Percentiles rank a stretch among this genome's conserved stretches.
Conservation (phyloP, 2,797 vertebrate species). For the Pseudochirops cupreus region DNA sequence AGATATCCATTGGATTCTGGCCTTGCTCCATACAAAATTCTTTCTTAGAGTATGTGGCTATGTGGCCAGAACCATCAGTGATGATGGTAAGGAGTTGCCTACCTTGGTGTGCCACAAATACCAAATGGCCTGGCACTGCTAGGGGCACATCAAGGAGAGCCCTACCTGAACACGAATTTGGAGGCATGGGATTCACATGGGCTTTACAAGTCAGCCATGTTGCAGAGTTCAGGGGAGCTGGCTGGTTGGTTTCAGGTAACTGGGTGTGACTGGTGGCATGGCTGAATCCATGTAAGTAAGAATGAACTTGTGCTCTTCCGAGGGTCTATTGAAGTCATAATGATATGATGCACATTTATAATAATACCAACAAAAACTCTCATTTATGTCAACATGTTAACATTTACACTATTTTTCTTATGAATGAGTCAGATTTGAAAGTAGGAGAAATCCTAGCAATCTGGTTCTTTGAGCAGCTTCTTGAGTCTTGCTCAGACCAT, state of each 20-base stretch:
- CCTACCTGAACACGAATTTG: neutral
- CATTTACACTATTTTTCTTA: neutral
- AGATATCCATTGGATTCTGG: neutral
- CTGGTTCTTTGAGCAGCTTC: neutral
- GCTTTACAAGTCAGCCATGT: neutral
- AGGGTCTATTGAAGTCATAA: neutral
- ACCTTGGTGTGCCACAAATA: neutral
- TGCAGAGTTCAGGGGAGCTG: neutral
- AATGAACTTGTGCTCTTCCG: neutral
- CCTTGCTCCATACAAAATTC: neutral
- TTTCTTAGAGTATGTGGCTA: neutral
- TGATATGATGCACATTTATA: neutral
- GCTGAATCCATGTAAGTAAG: neutral
- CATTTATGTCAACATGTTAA: neutral
- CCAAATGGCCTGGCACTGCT: neutral
- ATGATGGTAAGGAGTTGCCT: neutral
- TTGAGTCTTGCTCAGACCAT: no score
- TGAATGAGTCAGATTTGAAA: neutral
- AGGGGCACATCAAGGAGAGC: neutral
- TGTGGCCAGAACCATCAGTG: neutral
- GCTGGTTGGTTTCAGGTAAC: neutral
- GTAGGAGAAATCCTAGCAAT: neutral
- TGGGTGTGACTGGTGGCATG: neutral
- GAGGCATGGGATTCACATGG: neutral
- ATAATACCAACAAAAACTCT: neutral